Evolutionary conservation across 2,888 invertebrate genomes (phyloP), one percentile per base, ranked within the genome.

Genomic region (Nudaria mundana): DNA sequence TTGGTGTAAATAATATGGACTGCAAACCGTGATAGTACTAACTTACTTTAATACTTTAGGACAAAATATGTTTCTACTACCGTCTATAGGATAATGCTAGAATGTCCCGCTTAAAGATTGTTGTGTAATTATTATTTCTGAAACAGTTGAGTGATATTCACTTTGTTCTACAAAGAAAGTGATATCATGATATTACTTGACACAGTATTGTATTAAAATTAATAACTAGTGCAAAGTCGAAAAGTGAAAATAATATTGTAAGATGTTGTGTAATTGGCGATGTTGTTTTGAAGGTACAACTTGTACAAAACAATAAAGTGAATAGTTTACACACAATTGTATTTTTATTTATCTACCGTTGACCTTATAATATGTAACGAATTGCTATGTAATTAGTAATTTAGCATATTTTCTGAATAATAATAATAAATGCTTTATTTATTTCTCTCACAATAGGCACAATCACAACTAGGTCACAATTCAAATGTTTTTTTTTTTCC

Each of bases 291-390:
- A 76, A 67, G 64, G 60, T 67, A 66, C 57, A 69, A 66, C 63
- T 50, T 78, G 72, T 79, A 76, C 83, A 81, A 81, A 83, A 82
- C 85, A 86, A 86, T 86, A 86, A 79, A 86, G 83, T 82, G 75
- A 75, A 71, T 76, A 74, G 78, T 82, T 81, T 84, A 80, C 83
- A 81, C 78, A 68, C 66, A 46, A 49, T 49, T 46, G 53, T 69
- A 52, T 80, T 77, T 78, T 63, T 69, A n/a, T 73, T 78, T 71
- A 38, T 48, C 39, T 39, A 28, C 23, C 29, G 2, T 25, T 13
- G 24, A 30, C 11, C 12, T n/a, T 36, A 28, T 37, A 28, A n/a
- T n/a, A n/a, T n/a, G n/a, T n/a, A n/a, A n/a, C n/a, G n/a, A n/a
- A n/a, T n/a, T n/a, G n/a, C n/a, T n/a, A n/a, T n/a, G n/a, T n/a